Evolutionary conservation across 2,113 vertebrate genomes (phyloP), one percentile per base, ranked within the genome.

Genomic region (Grammomys surdaster): DNA sequence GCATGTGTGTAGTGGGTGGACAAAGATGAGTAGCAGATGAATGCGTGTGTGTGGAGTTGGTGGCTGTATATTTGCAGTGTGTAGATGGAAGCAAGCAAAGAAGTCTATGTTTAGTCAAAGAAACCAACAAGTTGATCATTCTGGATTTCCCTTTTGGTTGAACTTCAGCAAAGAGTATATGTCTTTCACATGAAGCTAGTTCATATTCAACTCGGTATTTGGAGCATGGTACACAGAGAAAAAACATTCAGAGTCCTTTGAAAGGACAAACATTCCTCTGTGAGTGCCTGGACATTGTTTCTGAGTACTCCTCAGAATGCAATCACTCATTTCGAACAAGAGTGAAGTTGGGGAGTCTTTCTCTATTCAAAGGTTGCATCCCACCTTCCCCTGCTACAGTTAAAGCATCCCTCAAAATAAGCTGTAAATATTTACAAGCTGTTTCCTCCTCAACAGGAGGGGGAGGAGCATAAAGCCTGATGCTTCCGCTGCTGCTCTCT

Each of bases 111-210:
- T 94, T 40, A 80, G 80, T 13, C 91, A 93, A 91, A n/a, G 17
- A 96, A 94, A 90, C 7, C 4, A 28, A 70, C 22, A 46, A 56
- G 60, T 58, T 63, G 20, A n/a, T 91, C 11, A 93, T 97, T 63
- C 58, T 36, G 36, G 56, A 3, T 88, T 88, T 95, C 1, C 1
- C 9, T 88, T 87, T 81, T 82, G 65, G 20, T 10, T 91, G 48
- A 56, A 92, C 40, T 82, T 90, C 19, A 78, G 31, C 51, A 28
- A 89, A 92, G 60, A 90, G 43, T 75, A 43, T 63, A 26, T 87
- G 13, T 65, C n/a, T 76, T 86, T 87, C 70, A 90, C 54, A 28
- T 54, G 36, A 26, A 22, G 7, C 81, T 58, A 67, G 90, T 8
- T 93, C 48, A 7, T 43, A 40, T 33, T 92, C 48, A 81, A 43